A percentile compares a stretch with the other conserved stretches of the same genome.
Evolutionary conservation across 2,888 invertebrate species (phyloP).

Genomic region (Invenusta paracnida): DNA sequence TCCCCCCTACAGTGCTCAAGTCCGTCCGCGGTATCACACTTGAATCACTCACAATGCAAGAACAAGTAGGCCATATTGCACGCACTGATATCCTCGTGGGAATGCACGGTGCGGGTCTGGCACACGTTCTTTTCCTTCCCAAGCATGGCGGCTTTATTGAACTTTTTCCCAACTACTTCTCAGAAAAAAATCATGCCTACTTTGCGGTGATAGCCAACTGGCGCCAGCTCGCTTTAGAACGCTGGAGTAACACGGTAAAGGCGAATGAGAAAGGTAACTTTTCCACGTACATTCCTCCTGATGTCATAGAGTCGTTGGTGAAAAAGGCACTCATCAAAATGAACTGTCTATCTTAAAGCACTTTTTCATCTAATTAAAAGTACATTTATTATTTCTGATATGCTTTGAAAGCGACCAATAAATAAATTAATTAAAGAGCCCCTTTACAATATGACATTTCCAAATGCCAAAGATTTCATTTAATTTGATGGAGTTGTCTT

Average conservation of each 20-base stretch:
- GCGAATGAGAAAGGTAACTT: constrained; percentile 31
- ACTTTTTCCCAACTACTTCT: constrained; percentile 49
- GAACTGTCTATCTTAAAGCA: background rate
- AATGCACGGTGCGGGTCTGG: constrained; percentile 59
- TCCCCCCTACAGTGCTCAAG: background rate
- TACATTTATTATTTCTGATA: too few relatives aligned
- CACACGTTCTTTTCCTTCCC: constrained; percentile 56
- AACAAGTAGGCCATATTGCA: constrained; percentile 52
- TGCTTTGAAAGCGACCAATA: too few relatives aligned
- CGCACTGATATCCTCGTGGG: constrained; percentile 57
- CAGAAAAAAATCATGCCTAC: constrained; percentile 47
- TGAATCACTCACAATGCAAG: constrained; percentile 51
- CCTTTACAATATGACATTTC: background rate
- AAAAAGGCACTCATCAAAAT: constrained; percentile 14
- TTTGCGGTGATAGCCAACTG: constrained; percentile 52
- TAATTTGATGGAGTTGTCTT: too few relatives aligned
- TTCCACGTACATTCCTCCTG: constrained; percentile 50
- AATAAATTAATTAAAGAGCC: background rate
- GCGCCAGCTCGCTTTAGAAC: constrained; percentile 52
- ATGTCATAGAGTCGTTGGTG: constrained; percentile 44
- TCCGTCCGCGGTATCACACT: constrained; percentile 50
- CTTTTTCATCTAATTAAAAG: background rate
- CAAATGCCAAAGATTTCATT: background rate
- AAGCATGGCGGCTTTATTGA: constrained; percentile 54
- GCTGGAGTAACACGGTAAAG: constrained; percentile 52